These are phyloP conservation scores for Papilio xuthus DNA, from an alignment of 1,140 invertebrate species.

Conservation along the genomic window DNA sequence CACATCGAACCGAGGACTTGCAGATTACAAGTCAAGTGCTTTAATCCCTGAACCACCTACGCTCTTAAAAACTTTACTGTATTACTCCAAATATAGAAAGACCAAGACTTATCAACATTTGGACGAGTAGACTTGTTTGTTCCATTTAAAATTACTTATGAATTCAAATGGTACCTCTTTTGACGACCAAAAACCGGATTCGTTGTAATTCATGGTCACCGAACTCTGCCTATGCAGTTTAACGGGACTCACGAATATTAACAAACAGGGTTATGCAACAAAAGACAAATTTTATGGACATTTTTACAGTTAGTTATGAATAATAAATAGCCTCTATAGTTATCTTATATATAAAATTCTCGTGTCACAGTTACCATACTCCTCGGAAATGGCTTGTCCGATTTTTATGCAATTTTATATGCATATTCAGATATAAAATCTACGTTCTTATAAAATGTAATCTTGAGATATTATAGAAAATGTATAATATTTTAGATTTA, in stretches of 20 bases:
- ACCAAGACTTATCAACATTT: too few relatives aligned
- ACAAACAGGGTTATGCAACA: slow-evolving; percentile 31
- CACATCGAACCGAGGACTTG: too few relatives aligned
- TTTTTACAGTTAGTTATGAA: slow-evolving; percentile 32
- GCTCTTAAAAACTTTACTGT: too few relatives aligned
- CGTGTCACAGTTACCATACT: too few relatives aligned
- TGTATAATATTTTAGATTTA: too few relatives aligned
- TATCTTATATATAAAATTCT: too few relatives aligned
- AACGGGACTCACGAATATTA: slow-evolving; percentile 31
- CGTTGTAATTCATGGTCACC: slow-evolving; percentile 27
- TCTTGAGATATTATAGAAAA: neutral
- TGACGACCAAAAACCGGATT: slow-evolving; percentile 20
- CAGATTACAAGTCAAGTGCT: too few relatives aligned
- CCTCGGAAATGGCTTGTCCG: too few relatives aligned
- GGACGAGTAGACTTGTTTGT: neutral
- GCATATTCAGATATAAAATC: neutral
- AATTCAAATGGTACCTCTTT: neutral
- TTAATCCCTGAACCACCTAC: too few relatives aligned
- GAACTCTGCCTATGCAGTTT: slow-evolving; percentile 33
- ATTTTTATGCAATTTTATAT: too few relatives aligned
- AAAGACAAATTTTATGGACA: slow-evolving; percentile 16
- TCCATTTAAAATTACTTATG: neutral
- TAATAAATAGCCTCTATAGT: neutral
- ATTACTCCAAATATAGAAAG: too few relatives aligned
- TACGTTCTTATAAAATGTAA: neutral